Conservation (phyloP, 2,797 vertebrate genomes). For the Eulemur mongoz region DNA sequence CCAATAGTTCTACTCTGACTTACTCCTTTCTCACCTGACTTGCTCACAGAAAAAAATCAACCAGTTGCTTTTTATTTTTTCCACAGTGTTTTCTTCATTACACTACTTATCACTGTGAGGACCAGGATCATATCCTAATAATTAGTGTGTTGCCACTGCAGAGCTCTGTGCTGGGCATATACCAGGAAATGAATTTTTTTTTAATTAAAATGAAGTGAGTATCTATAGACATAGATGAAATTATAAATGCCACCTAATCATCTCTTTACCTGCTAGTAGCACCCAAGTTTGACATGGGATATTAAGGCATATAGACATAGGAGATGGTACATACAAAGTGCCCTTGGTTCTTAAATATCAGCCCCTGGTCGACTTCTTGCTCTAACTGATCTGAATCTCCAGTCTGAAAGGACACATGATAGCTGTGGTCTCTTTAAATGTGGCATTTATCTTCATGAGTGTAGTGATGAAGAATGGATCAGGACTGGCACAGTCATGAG, state of each 20-base stretch:
- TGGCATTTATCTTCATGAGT: constrained; percentile 68
- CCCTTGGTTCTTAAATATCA: constrained; percentile 26
- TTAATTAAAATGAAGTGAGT: not conserved
- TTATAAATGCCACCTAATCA: not conserved
- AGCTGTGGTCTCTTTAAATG: not conserved
- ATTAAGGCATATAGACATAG: not conserved
- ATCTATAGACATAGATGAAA: not conserved
- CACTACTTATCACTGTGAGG: not conserved
- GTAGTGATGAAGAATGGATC: constrained; percentile 42
- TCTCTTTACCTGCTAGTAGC: not conserved
- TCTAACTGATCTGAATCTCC: not conserved
- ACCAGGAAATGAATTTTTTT: not conserved
- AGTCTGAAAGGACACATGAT: constrained; percentile 17
- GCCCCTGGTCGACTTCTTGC: not conserved
- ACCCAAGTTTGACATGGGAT: not conserved
- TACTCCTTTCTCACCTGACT: not conserved
- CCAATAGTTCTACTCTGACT: not conserved
- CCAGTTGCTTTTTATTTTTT: not conserved
- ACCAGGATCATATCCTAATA: not conserved
- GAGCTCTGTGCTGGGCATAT: not conserved
- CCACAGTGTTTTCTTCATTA: not conserved
- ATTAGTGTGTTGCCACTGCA: not conserved
- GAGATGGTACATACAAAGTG: not conserved
- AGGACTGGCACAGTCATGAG: constrained; percentile 24
- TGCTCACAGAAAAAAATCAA: not conserved